Base-by-base conservation (phyloP, 2,888 invertebrate genomes). In the Melanophora roralis region DNA sequence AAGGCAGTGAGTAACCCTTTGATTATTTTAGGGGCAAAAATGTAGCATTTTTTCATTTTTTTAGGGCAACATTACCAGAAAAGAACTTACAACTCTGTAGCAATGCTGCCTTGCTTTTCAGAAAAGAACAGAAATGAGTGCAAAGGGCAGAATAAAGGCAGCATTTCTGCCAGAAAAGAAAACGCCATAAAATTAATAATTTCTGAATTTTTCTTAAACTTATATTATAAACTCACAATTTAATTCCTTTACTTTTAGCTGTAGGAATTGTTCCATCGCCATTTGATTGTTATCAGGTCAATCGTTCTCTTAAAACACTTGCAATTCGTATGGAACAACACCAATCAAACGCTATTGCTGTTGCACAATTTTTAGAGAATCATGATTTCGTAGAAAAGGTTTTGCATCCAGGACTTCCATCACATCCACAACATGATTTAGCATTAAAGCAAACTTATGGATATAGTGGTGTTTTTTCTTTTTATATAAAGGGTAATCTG, bases 271-370 rank as follows among this genome's bases (percentile, higher is more conserved):
- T 99, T 12, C 98, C 99, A 1, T 96, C 98, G 0, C 98, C 99
- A 0, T 97, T 98, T 88, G 99, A 99, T 89, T 98, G 99, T 89
- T 96, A 94, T 88, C 92, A 97, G 87, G 97, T 98, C 0, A 97
- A 96, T 87, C 93, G 97, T 81, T 97, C 98, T 86, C 90, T 99
- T 77, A 99, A 98, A 91, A 99, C 99, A 0, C 91, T 99, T 27
- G 94, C 96, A 5, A 85, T 99, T 27, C 92, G 99, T 68, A 98
- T 99, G 98, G 93, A 95, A 82, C 93, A 95, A 83, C 98, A 98
- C 89, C 94, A 94, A 90, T 92, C 92, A 79, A 98, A 94, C 82
- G 94, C 95, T 0, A 84, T 96, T 68, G 91, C 91, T 1, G 93
- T 98, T 38, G 98, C 97, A 0, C 92, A 93, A 82, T 98, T 93